Evolutionary conservation across 2,888 invertebrate genomes (phyloP).

Genomic region (Hoplodrina blanda): DNA sequence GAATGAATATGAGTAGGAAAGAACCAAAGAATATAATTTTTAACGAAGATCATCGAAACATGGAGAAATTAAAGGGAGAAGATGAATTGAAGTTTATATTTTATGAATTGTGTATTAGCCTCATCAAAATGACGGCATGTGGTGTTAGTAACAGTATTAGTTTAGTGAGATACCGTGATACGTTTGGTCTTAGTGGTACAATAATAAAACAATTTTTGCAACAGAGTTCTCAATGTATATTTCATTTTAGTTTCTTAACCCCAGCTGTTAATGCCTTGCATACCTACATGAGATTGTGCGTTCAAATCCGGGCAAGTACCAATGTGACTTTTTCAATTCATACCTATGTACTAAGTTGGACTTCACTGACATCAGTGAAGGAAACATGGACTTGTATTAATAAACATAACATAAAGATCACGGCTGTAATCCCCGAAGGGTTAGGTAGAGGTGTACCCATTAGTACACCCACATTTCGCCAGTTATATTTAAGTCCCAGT

Average conservation of each 20-base stretch:
- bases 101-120: conserved; percentile 43
- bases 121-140: conserved; percentile 22
- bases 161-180: conserved; percentile 26
- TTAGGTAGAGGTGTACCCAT: too few relatives aligned
- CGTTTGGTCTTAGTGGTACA: conserved; percentile 40
- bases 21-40: conserved; percentile 2
- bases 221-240: conserved; percentile 78
- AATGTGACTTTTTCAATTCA: too few relatives aligned
- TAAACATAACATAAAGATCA: too few relatives aligned
- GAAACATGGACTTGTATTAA: too few relatives aligned
- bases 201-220: conserved; percentile 74
- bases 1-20: conserved; percentile 28
- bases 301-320: too few relatives aligned
- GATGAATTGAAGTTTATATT: conserved; percentile 3
- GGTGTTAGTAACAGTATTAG: conserved; percentile 15
- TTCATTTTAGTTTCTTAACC: conserved; percentile 56
- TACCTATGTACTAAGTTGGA: too few relatives aligned
- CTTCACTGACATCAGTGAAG: too few relatives aligned
- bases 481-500: too few relatives aligned
- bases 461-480: too few relatives aligned
- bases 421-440: too few relatives aligned
- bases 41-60: conserved; percentile 13
- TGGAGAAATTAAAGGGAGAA: conserved; percentile 31
- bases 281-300: too few relatives aligned
- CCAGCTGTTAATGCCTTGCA: too few relatives aligned